Evolutionary conservation across 1,140 invertebrate species (phyloP).

Genomic region (Drosophila rhopaloa): DNA sequence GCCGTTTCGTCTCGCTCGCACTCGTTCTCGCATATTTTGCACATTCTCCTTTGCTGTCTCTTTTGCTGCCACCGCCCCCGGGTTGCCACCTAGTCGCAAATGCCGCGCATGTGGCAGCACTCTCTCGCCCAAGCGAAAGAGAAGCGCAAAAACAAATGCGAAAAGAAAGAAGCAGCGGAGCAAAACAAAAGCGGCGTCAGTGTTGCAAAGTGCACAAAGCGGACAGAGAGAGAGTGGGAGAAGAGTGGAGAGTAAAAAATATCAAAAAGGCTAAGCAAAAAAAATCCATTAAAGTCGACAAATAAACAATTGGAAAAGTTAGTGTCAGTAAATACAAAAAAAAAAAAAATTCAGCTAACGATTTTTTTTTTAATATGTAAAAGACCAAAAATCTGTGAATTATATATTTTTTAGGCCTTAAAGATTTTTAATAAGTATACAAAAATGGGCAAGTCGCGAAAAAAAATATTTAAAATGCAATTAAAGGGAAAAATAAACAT

Average conservation of each 20-base stretch:
- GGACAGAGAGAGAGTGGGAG: neutral
- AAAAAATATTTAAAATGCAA: too few relatives aligned
- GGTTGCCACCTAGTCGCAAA: conserved; percentile 66
- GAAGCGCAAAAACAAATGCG: neutral
- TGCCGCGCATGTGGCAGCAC: conserved; percentile 30
- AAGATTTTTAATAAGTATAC: too few relatives aligned
- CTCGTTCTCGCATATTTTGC: conserved; percentile 33
- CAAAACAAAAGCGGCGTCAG: conserved; percentile 71
- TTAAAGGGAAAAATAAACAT: too few relatives aligned
- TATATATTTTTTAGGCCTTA: too few relatives aligned
- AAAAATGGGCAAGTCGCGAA: too few relatives aligned
- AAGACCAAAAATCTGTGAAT: too few relatives aligned
- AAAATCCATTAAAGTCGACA: neutral
- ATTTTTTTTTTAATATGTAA: too few relatives aligned
- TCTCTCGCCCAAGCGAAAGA: conserved; percentile 8
- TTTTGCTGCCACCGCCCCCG: conserved; percentile 43
- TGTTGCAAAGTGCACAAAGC: conserved; percentile 40
- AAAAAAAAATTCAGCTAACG: too few relatives aligned
- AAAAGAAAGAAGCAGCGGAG: conserved; percentile 59
- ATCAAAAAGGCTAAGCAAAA: neutral
- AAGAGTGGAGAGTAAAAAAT: neutral
- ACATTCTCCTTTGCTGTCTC: conserved; percentile 47
- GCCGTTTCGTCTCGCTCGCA: conserved; percentile 28
- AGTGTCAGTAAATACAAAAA: too few relatives aligned
- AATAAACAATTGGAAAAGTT: neutral